Evolutionary conservation across 2,113 vertebrate genomes (phyloP), one percentile per base, ranked within the genome.

Genomic region (Syngnathus scovelli): DNA sequence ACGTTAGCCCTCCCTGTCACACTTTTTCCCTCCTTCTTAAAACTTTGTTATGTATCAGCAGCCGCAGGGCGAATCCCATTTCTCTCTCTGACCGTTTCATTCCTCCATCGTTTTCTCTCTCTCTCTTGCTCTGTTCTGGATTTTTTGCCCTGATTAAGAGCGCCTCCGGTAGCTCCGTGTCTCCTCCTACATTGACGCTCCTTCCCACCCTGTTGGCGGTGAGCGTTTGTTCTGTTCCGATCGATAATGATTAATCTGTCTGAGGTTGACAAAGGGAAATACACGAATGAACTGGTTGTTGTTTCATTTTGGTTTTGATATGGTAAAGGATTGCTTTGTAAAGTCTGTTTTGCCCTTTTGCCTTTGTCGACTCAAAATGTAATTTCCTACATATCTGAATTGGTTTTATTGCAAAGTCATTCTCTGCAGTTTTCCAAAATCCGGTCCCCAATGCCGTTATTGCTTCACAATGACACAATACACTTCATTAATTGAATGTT

Each of bases 161-260:
- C 7, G 64, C 38, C 52, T 51, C 48, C 63, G 23, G 16, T 27
- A n/a, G 11, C 60, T 16, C n/a, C 69, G 21, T 37, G 13, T 16
- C 23, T 51, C 13, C 19, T 69, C 59, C 67, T 43, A 21, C 37
- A 66, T 65, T 69, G 13, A 13, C 52, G 33, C 58, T 68, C 58
- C 38, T 9, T 67, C 51, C 67, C 54, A 41, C 36, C 72, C 6
- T 56, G 51, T 77, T 48, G 71, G 58, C 52, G 18, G 39, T 44
- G 43, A 79, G 23, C 54, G 33, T 37, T 61, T 54, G 38, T 72
- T 69, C 70, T 55, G 65, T 61, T 44, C 58, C 67, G 75, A 74
- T 85, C 71, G 64, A 76, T 78, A 80, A 72, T 79, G 72, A 86
- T 76, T 82, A 52, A 73, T 67, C 70, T 66, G 75, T 66, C 77